Percentiles rank a stretch among this genome's conserved stretches.
These are phyloP conservation scores for Hemitrygon akajei DNA, from an alignment of 2,797 vertebrate species.

Conservation along the genomic window DNA sequence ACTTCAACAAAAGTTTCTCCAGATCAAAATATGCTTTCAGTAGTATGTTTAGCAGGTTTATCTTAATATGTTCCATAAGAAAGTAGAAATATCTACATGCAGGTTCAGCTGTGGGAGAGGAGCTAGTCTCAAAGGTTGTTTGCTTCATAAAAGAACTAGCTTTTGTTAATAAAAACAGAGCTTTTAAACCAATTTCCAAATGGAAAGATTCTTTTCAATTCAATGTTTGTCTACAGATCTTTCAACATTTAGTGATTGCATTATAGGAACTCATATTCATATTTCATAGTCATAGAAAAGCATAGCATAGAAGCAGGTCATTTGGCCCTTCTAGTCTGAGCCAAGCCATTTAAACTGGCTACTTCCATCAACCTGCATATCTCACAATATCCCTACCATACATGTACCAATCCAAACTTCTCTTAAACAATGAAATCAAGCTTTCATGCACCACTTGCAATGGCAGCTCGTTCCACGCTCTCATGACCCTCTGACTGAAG, in stretches of 20 bases:
- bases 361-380: too few relatives aligned
- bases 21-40: background rate
- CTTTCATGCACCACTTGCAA: too few relatives aligned
- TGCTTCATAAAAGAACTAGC: background rate
- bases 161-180: background rate
- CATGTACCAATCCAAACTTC: too few relatives aligned
- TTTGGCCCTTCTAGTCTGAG: too few relatives aligned
- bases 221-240: background rate
- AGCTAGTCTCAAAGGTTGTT: background rate
- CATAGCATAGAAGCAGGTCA: too few relatives aligned
- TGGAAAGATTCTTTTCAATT: background rate
- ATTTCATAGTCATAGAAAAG: too few relatives aligned
- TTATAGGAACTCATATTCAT: background rate
- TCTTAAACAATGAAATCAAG: too few relatives aligned
- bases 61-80: background rate
- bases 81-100: background rate
- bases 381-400: too few relatives aligned
- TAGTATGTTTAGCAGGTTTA: background rate
- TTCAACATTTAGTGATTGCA: background rate
- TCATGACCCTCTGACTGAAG: too few relatives aligned
- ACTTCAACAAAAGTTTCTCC: background rate
- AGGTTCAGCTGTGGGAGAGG: background rate
- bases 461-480: too few relatives aligned
- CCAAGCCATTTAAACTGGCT: too few relatives aligned
- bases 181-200: background rate